These are phyloP conservation scores for Amphipoea lucens DNA, from an alignment of 2,888 invertebrate species.

Conservation along the genomic window DNA sequence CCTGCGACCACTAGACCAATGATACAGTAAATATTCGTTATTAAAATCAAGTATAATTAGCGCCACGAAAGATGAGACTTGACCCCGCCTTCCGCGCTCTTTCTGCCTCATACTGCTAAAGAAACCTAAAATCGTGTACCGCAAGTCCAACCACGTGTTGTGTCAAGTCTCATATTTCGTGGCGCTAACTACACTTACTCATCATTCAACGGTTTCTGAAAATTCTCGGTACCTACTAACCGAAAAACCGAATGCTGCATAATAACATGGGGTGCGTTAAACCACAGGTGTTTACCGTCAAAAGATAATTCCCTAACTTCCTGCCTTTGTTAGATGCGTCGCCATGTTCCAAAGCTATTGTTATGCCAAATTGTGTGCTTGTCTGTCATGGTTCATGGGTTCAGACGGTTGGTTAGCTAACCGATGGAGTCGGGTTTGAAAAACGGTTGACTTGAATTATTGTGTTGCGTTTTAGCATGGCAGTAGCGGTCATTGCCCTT, in stretches of 20 bases:
- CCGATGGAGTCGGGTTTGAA: not conserved
- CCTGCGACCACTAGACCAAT: not conserved
- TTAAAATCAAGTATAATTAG: not conserved
- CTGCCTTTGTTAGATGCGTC: constrained; percentile 64
- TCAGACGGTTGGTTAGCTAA: constrained; percentile 33
- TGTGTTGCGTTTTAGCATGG: not conserved
- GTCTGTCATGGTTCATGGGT: constrained; percentile 54
- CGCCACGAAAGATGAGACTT: too few relatives aligned
- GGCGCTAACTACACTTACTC: too few relatives aligned
- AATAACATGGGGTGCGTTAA: constrained; percentile 34
- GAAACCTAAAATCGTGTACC: too few relatives aligned
- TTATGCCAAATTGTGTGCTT: constrained; percentile 59
- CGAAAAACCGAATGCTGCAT: constrained; percentile 30
- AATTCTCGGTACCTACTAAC: constrained; percentile 13
- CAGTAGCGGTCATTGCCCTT: not conserved
- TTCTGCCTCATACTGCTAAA: too few relatives aligned
- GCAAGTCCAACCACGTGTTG: too few relatives aligned
- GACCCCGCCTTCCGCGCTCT: too few relatives aligned
- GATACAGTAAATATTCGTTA: not conserved
- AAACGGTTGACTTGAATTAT: constrained; percentile 13
- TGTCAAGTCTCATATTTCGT: too few relatives aligned
- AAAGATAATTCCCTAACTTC: constrained; percentile 61
- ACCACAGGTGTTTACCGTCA: constrained; percentile 60
- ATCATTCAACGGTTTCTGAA: not conserved
- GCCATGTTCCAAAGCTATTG: constrained; percentile 57